These are phyloP conservation scores for Miichthys miiuy DNA, from an alignment of 2,797 vertebrate genomes.

Conservation along the genomic window DNA sequence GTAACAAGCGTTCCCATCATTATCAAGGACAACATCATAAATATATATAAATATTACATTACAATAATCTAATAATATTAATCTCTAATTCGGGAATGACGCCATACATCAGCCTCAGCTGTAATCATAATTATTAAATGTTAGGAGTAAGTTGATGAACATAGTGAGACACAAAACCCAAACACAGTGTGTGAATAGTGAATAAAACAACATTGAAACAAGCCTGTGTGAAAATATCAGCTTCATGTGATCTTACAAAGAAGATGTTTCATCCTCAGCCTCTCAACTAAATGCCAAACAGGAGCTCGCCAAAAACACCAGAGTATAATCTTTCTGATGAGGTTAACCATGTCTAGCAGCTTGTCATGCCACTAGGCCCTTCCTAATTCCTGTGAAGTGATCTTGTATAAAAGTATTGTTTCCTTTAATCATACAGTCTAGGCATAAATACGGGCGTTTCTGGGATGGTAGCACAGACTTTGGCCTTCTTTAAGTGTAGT, in stretches of 20 bases:
- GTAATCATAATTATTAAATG: background rate
- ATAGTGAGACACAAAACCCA: background rate
- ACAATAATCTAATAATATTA: too few relatives aligned
- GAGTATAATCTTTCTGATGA: conserved; percentile 11
- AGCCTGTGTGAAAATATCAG: conserved; percentile 8
- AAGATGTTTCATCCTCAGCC: background rate
- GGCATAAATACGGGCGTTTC: background rate
- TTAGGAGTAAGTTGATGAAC: too few relatives aligned
- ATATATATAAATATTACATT: too few relatives aligned
- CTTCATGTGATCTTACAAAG: background rate
- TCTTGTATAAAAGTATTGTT: conserved; percentile 3
- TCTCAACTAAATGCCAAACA: background rate
- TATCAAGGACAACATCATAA: too few relatives aligned
- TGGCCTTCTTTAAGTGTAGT: conserved; percentile 2
- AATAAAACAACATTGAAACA: background rate
- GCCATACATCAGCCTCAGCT: background rate
- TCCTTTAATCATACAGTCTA: conserved; percentile 23
- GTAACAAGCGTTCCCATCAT: too few relatives aligned
- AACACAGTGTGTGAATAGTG: background rate
- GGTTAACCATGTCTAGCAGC: conserved; percentile 2
- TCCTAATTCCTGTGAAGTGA: conserved; percentile 9
- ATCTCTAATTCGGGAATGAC: too few relatives aligned
- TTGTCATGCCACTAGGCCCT: conserved; percentile 7
- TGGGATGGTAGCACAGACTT: background rate
- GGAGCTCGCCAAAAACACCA: conserved; percentile 6